Evolutionary conservation across 64 coral and sea anemone genomes (phyloP).

Genomic region (Montipora sp.): DNA sequence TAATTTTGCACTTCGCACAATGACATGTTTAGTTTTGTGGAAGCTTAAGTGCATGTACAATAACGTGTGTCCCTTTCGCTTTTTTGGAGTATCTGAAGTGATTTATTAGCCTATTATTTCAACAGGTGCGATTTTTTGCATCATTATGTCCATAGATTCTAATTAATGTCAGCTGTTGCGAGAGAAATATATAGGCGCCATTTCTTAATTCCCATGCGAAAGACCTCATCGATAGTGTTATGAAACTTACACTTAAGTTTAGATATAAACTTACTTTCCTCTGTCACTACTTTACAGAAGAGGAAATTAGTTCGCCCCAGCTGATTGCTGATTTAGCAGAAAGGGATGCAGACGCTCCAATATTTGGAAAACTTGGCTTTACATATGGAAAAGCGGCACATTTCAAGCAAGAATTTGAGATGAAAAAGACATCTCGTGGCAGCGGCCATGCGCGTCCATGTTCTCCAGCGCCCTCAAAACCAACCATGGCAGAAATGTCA

Average conservation of each 20-base stretch:
- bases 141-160: not conserved
- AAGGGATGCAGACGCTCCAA: not conserved
- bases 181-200: constrained; percentile 6
- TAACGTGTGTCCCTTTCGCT: not conserved
- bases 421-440: not conserved
- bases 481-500: not conserved
- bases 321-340: not conserved
- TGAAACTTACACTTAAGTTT: not conserved
- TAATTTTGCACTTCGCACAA: constrained; percentile 5
- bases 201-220: not conserved
- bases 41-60: not conserved
- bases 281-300: constrained; percentile 11
- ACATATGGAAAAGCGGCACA: not conserved
- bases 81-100: constrained; percentile 1
- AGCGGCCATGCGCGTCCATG: not conserved
- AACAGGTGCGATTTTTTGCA: not conserved
- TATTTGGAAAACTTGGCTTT: constrained; percentile 13
- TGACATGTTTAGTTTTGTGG: not conserved
- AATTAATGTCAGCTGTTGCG: not conserved
- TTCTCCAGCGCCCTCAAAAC: constrained; percentile 10
- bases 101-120: constrained; percentile 11
- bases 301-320: constrained; percentile 7
- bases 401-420: constrained; percentile 5
- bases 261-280: not conserved
- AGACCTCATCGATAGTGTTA: not conserved